phyloP scores from a whole-genome alignment of 1,140 invertebrate genomes.

The Bacillus rossius region DNA sequence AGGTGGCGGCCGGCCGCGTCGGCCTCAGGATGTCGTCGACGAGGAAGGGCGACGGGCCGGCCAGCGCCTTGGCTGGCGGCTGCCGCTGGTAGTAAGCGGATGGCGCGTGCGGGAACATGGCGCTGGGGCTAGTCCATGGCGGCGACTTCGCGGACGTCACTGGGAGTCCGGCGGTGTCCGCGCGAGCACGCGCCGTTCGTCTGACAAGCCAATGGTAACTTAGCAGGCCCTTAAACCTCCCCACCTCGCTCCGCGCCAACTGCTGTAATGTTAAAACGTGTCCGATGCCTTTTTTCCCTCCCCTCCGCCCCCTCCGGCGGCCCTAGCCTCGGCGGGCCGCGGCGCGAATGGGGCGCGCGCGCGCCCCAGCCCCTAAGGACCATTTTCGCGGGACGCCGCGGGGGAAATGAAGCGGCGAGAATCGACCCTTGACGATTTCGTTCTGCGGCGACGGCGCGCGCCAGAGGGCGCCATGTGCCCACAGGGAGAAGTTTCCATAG shows the following conservation, averaged over 20 bases:
- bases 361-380: constrained; percentile 1
- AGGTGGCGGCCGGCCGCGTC: not conserved
- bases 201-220: constrained; percentile 14
- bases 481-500: too few relatives aligned
- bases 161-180: not conserved
- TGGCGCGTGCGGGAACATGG: constrained; percentile 1
- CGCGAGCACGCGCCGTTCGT: not conserved
- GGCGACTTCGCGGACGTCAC: not conserved
- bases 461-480: not conserved
- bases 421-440: not conserved
- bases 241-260: not conserved
- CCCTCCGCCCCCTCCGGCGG: not conserved
- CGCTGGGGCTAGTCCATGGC: not conserved
- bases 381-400: not conserved
- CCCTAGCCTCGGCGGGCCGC: not conserved
- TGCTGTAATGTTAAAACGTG: not conserved
- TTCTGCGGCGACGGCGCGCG: not conserved
- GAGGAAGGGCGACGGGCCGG: constrained; percentile 10
- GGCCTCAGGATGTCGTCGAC: constrained; percentile 8
- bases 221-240: constrained; percentile 11
- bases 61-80: constrained; percentile 7
- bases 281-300: not conserved
- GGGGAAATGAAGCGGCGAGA: not conserved
- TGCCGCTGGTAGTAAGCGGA: constrained; percentile 3
- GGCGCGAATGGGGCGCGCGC: not conserved